A percentile compares a stretch with the other conserved stretches of the same genome.
These are phyloP conservation scores for Calypte anna DNA, from an alignment of 2,113 vertebrate species.

Conservation along the genomic window DNA sequence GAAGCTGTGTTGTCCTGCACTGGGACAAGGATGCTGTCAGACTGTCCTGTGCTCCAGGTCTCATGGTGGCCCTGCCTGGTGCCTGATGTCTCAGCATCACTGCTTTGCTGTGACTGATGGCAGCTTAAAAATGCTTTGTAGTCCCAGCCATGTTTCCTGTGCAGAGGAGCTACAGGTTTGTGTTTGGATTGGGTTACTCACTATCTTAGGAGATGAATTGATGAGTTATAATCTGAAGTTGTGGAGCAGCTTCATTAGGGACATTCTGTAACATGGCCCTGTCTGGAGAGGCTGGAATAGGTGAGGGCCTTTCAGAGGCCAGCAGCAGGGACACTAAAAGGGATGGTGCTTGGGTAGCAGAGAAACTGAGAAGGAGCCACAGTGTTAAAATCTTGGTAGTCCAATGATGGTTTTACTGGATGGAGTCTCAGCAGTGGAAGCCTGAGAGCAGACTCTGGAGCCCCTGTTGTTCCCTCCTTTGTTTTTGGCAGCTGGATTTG, in stretches of 20 bases:
- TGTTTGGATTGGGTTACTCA: not conserved
- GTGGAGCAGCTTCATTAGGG: not conserved
- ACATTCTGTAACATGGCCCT: not conserved
- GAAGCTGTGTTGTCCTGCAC: not conserved
- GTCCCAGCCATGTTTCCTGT: not conserved
- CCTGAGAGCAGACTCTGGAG: not conserved
- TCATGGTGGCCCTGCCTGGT: accelerated
- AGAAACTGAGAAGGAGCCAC: not conserved
- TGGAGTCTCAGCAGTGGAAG: not conserved
- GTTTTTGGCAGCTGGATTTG: not conserved
- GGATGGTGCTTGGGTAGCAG: not conserved
- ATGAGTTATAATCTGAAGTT: not conserved
- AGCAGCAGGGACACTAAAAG: not conserved
- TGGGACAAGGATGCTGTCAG: not conserved
- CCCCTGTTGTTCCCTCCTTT: not conserved
- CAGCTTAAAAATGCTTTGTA: not conserved
- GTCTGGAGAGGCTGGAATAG: not conserved
- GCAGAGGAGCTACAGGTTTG: not conserved
- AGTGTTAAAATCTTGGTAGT: not conserved
- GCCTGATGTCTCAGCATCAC: not conserved
- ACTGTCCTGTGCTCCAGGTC: not conserved
- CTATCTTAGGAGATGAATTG: not conserved
- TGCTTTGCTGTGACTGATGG: not conserved
- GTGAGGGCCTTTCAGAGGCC: not conserved
- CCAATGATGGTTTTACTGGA: not conserved